Evolutionary conservation across 2,797 vertebrate species (phyloP).

Genomic region (Acropternis orthonyx): DNA sequence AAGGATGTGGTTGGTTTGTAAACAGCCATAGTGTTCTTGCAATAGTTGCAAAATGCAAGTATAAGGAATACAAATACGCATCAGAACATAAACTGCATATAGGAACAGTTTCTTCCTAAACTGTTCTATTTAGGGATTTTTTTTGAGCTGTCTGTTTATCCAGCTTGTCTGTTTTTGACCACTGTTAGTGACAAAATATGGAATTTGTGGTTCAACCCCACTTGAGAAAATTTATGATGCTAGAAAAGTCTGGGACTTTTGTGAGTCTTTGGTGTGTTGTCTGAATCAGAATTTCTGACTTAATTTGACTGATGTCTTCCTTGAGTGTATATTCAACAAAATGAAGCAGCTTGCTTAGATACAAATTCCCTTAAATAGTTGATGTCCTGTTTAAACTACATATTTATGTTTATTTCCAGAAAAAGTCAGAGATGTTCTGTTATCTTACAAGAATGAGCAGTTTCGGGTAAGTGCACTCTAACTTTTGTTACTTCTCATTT

Average conservation of each 20-base stretch:
- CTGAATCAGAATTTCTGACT: neutral
- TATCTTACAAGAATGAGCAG: constrained; percentile 87
- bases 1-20: neutral
- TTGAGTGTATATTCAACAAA: neutral
- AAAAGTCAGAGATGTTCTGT: constrained; percentile 83
- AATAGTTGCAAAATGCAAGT: neutral
- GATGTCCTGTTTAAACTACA: neutral
- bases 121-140: neutral
- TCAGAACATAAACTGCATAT: neutral
- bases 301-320: neutral
- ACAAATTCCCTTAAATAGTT: neutral
- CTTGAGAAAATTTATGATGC: neutral
- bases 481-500: rapidly evolving
- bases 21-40: neutral
- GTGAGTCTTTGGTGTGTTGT: neutral
- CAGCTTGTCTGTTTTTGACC: neutral
- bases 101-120: neutral
- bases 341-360: neutral
- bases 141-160: neutral
- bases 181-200: neutral
- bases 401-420: constrained; percentile 70
- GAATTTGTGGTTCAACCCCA: neutral
- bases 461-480: constrained; percentile 78
- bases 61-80: neutral
- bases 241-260: neutral